Evolutionary conservation across 2,888 invertebrate genomes (phyloP).

Genomic region (Tachystola acroxantha): DNA sequence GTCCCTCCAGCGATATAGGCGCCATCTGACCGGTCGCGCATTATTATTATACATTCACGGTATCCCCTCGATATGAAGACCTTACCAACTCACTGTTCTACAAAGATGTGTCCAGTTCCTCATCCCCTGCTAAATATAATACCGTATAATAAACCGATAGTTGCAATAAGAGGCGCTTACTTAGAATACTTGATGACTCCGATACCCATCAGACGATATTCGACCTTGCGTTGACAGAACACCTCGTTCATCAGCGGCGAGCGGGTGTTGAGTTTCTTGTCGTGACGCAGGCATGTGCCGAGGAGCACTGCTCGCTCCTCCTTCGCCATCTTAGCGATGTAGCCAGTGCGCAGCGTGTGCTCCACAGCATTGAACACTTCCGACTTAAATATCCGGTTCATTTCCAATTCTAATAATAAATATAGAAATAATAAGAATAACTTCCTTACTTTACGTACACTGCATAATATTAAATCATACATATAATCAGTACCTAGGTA

Average conservation of each 20-base stretch:
- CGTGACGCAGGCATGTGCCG: conserved; percentile 69
- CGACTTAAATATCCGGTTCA: conserved; percentile 79
- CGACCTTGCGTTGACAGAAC: conserved; percentile 73
- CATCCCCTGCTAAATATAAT: no score
- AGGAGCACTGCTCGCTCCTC: conserved; percentile 74
- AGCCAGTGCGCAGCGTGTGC: conserved; percentile 57
- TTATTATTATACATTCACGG: no score
- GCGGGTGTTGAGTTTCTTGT: conserved; percentile 75
- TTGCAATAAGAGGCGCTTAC: no score
- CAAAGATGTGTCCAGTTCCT: no score
- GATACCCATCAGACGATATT: conserved; percentile 77
- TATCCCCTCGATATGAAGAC: no score
- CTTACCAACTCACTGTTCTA: no score
- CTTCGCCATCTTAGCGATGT: conserved; percentile 52
- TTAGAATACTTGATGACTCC: conserved; percentile 56
- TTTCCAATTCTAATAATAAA: conserved; percentile 72
- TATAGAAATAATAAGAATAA: no score
- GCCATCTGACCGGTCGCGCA: no score
- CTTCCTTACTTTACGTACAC: neutral
- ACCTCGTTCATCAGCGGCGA: conserved; percentile 80
- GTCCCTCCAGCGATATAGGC: no score
- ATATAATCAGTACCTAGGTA: no score
- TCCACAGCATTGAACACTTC: conserved; percentile 78
- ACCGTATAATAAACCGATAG: no score
- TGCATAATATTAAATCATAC: no score